Base-by-base conservation (phyloP, 2,888 invertebrate genomes). In the Euproctis similis region DNA sequence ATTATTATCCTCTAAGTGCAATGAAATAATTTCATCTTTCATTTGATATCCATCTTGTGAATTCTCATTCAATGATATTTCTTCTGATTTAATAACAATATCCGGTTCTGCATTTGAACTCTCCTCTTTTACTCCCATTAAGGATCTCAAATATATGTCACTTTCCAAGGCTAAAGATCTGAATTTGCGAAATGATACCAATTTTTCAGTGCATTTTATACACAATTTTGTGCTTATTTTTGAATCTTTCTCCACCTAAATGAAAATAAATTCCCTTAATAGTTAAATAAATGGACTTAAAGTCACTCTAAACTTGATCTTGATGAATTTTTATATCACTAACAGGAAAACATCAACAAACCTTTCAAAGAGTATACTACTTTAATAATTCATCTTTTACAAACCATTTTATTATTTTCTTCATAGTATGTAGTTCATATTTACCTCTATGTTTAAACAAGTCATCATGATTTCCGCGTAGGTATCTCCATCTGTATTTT, bases 361-460 rank as follows among this genome's bases (percentile, higher is more conserved):
- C n/a, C n/a, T n/a, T n/a, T n/a, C n/a, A n/a, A n/a, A n/a, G n/a
- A n/a, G n/a, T n/a, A n/a, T n/a, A n/a, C n/a, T n/a, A n/a, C n/a
- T n/a, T n/a, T n/a, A n/a, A n/a, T n/a, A n/a, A n/a, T n/a, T n/a
- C n/a, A n/a, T n/a, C n/a, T n/a, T n/a, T n/a, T n/a, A n/a, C n/a
- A n/a, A n/a, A n/a, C n/a, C n/a, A n/a, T n/a, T n/a, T n/a, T n/a
- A n/a, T n/a, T n/a, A n/a, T n/a, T n/a, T n/a, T n/a, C n/a, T n/a
- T n/a, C n/a, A n/a, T n/a, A n/a, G n/a, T n/a, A n/a, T n/a, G n/a
- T n/a, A n/a, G n/a, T n/a, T n/a, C n/a, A 19, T 53, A 46, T 34
- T 50, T 61, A 75, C 76, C 65, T 67, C 42, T 39, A 74, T 67
- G 43, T 65, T 59, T 36, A 80, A 52, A 42, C 76, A 76, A 59